These are phyloP conservation scores for Lagria hirta DNA, from an alignment of 2,888 invertebrate genomes.

Conservation along the genomic window DNA sequence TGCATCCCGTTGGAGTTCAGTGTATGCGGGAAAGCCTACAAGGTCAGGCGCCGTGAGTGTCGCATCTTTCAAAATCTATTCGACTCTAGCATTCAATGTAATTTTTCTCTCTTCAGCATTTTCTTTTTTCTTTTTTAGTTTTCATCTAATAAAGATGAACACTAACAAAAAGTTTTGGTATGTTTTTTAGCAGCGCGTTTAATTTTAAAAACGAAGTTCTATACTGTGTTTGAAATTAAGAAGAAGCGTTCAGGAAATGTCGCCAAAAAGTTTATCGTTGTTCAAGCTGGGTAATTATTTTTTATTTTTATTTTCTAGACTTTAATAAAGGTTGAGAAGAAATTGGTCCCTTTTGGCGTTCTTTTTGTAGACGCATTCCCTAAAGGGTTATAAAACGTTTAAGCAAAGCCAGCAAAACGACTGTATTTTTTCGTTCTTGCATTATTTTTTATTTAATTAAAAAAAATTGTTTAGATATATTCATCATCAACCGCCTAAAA, in stretches of 20 bases:
- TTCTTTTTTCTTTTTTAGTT: slow-evolving; percentile 22
- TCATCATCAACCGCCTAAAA: no score
- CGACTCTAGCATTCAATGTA: no score
- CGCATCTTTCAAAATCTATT: slow-evolving; percentile 4
- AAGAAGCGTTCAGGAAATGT: slow-evolving; percentile 50
- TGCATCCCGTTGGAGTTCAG: slow-evolving; percentile 27
- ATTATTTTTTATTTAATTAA: no score
- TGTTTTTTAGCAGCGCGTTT: slow-evolving; percentile 5
- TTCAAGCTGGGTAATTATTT: slow-evolving; percentile 51
- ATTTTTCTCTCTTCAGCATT: no score
- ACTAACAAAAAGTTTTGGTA: slow-evolving; percentile 9
- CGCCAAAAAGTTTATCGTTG: slow-evolving; percentile 52
- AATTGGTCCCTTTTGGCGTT: no score
- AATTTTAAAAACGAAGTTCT: slow-evolving; percentile 51
- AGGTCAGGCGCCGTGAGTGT: slow-evolving; percentile 19
- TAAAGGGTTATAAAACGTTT: no score
- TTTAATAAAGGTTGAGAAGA: no score
- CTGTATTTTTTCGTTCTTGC: no score
- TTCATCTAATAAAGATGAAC: background rate
- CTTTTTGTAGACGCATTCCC: no score
- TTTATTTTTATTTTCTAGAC: no score
- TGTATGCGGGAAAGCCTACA: slow-evolving; percentile 26
- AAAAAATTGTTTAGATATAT: no score
- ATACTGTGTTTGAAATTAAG: slow-evolving; percentile 53
- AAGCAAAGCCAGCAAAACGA: no score